phyloP scores from a whole-genome alignment of 2,888 invertebrate genomes.

The Pecten maximus region DNA sequence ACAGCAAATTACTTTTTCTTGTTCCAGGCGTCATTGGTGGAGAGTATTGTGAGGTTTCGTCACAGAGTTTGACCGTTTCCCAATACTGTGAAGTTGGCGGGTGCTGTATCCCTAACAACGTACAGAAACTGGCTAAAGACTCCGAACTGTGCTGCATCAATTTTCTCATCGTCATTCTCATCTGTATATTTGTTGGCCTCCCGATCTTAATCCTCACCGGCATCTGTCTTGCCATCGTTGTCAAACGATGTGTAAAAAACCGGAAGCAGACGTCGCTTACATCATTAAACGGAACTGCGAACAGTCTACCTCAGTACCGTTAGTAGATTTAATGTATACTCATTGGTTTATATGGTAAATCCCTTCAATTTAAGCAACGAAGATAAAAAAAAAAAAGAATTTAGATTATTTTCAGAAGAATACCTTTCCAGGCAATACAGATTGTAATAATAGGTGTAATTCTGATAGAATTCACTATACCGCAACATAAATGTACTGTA shows the following conservation, averaged over 20 bases:
- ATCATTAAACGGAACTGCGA: not conserved
- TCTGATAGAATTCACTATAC: too few species aligned
- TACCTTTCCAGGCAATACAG: too few species aligned
- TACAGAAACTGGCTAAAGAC: not conserved
- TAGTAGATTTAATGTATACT: not conserved
- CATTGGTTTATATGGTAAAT: too few species aligned
- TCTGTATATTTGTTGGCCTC: not conserved
- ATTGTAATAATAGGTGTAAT: too few species aligned
- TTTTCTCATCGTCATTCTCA: not conserved
- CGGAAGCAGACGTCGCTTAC: not conserved
- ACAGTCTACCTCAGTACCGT: not conserved
- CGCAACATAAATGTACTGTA: too few species aligned
- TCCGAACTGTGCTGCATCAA: not conserved
- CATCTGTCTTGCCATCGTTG: not conserved
- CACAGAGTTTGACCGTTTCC: not conserved
- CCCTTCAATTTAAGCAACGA: too few species aligned
- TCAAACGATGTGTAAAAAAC: not conserved
- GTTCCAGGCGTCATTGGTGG: not conserved
- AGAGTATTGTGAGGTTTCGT: not conserved
- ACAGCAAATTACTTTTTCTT: not conserved
- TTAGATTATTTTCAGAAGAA: too few species aligned
- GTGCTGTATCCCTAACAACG: not conserved
- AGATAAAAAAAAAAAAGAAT: too few species aligned
- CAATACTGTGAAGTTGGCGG: slow-evolving; percentile 1
- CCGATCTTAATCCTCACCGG: not conserved